Evolutionary conservation across 2,888 invertebrate genomes (phyloP).

Genomic region (Embidobia sp.): DNA sequence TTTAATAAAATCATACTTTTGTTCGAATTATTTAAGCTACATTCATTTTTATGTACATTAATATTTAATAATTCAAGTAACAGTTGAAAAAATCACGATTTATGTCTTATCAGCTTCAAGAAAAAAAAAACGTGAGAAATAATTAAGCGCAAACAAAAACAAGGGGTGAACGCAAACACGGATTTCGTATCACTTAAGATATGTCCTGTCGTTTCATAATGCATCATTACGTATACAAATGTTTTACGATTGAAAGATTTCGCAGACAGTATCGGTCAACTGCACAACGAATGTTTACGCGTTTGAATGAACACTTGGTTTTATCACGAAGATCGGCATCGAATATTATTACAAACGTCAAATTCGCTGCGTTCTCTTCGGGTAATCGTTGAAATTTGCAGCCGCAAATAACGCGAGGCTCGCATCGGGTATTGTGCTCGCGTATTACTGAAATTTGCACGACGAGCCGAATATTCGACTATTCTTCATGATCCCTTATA

Average conservation of each 20-base stretch:
- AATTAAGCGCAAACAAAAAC: not conserved
- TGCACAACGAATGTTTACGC: conserved; percentile 44
- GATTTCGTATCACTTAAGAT: conserved; percentile 42
- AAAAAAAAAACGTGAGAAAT: no score
- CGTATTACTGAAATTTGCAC: conserved; percentile 48
- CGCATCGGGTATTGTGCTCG: no score
- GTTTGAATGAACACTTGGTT: conserved; percentile 60
- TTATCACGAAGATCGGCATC: conserved; percentile 47
- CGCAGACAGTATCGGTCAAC: conserved; percentile 58
- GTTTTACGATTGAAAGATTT: conserved; percentile 50
- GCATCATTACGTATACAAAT: conserved; percentile 43
- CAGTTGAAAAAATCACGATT: no score
- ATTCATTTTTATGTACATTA: no score
- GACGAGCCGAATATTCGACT: conserved; percentile 40
- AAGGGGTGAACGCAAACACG: not conserved
- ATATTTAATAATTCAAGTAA: no score
- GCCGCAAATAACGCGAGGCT: no score
- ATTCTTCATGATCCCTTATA: conserved; percentile 2
- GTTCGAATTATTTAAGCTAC: no score
- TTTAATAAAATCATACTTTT: no score
- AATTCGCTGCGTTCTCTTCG: conserved; percentile 14
- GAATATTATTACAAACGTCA: conserved; percentile 31
- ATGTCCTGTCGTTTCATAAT: conserved; percentile 54
- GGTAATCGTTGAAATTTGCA: conserved; percentile 47
- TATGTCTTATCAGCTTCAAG: no score